These are phyloP conservation scores for Pteropus alecto DNA, from an alignment of 2,113 vertebrate species.

Conservation along the genomic window DNA sequence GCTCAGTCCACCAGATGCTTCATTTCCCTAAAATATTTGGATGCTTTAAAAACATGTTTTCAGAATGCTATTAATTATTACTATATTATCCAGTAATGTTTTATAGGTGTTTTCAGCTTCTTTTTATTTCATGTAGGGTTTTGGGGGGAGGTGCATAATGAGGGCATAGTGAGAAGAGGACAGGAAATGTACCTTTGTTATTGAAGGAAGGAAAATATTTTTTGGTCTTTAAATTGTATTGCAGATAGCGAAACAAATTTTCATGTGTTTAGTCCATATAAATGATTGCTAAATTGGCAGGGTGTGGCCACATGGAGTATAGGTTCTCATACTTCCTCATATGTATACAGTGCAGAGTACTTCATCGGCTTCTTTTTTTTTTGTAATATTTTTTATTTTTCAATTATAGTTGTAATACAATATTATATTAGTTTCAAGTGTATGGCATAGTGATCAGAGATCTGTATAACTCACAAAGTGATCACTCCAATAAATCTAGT, in stretches of 20 bases:
- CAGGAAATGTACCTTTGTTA: background rate
- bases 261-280: background rate
- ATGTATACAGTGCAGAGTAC: background rate
- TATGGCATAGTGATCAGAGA: too few relatives aligned
- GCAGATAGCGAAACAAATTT: background rate
- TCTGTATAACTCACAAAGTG: too few relatives aligned
- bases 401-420: too few relatives aligned
- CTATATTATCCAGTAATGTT: background rate
- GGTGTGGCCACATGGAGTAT: background rate
- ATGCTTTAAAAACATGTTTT: slow-evolving; percentile 2
- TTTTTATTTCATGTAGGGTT: background rate
- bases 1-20: background rate
- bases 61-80: background rate
- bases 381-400: too few relatives aligned
- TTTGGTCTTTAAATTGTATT: background rate
- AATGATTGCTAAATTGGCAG: background rate
- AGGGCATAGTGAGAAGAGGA: background rate
- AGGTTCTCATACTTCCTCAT: background rate
- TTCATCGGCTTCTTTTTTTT: background rate
- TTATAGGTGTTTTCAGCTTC: background rate
- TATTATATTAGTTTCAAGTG: too few relatives aligned
- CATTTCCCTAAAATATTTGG: background rate
- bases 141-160: background rate
- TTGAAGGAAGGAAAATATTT: background rate
- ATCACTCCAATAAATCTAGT: too few relatives aligned